These are phyloP conservation scores for Acleris laterana DNA, from an alignment of 2,888 invertebrate genomes.

Conservation along the genomic window DNA sequence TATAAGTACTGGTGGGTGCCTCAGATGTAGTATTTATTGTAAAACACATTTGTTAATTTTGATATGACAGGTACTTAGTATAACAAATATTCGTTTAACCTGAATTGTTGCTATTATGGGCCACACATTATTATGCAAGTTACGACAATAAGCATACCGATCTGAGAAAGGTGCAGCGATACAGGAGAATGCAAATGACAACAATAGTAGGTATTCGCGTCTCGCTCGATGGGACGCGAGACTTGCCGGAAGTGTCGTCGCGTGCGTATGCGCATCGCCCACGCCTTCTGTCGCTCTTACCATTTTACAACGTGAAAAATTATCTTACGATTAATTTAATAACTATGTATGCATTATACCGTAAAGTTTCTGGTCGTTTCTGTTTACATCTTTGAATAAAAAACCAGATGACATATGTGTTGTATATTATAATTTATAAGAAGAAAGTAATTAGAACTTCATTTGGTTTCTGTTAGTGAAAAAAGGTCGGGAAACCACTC, in stretches of 20 bases:
- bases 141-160: background rate
- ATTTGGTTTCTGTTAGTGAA: no score
- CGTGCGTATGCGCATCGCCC: constrained; percentile 57
- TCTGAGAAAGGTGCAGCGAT: constrained; percentile 3
- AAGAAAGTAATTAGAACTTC: no score
- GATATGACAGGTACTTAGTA: no score
- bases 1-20: background rate
- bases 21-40: no score
- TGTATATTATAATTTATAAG: no score
- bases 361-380: no score
- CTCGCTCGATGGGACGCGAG: constrained; percentile 57
- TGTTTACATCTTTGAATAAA: no score
- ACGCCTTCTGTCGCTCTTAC: constrained; percentile 48
- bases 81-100: background rate
- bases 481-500: no score
- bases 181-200: constrained; percentile 23
- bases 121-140: background rate
- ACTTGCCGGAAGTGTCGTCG: constrained; percentile 65
- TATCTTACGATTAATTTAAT: constrained; percentile 2
- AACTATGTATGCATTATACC: background rate
- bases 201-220: constrained; percentile 47
- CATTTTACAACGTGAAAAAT: constrained; percentile 2
- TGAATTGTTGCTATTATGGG: background rate
- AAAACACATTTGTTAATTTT: no score
- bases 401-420: no score